Evolutionary conservation across 2,113 vertebrate species (phyloP), one percentile per base, ranked within the genome.

Genomic region (Phycodurus eques): DNA sequence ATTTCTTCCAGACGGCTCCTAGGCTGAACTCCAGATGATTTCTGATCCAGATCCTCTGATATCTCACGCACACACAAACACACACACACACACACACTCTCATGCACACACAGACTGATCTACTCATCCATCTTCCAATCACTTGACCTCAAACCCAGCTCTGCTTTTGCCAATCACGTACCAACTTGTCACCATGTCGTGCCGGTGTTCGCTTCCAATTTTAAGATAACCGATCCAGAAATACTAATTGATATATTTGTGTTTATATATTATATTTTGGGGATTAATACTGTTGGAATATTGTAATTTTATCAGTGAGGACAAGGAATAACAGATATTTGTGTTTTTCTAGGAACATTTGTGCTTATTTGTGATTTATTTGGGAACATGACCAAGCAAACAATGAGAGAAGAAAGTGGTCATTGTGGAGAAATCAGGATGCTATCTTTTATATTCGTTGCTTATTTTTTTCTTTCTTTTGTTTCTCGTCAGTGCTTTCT

Each of bases 21-120:
- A 93, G 97, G 43, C 87, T 99, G 89, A 99, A 99, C 81, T 98
- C 97, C 44, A 98, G 98, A 96, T 99, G 97, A 99, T 96, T 77
- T 78, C 68, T 67, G 67, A 44, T 74, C 59, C 57, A 67, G 69
- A 70, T 57, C 12, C 14, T 61, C 8, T 2, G 59, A 35, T 61
- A 19, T 19, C 33, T 1, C 22, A 13, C 11, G 22, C 73, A 44
- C 20, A 56, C 59, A n/a, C 42, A n/a, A 8, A 17, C 3, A 74
- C 15, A 12, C 27, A 63, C n/a, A 44, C 51, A 57, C 51, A 74
- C 15, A 12, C 27, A 63, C n/a, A 44, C 51, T 46, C 51, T 46
- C 68, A 42, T 63, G 46, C 33, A 59, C 61, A 46, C 76, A 53
- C 20, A 22, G 20, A n/a, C 53, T 76, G 79, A 80, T 72, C 62